Base-by-base conservation (phyloP, 2,797 vertebrate species). In the Myotis pilosus region DNA sequence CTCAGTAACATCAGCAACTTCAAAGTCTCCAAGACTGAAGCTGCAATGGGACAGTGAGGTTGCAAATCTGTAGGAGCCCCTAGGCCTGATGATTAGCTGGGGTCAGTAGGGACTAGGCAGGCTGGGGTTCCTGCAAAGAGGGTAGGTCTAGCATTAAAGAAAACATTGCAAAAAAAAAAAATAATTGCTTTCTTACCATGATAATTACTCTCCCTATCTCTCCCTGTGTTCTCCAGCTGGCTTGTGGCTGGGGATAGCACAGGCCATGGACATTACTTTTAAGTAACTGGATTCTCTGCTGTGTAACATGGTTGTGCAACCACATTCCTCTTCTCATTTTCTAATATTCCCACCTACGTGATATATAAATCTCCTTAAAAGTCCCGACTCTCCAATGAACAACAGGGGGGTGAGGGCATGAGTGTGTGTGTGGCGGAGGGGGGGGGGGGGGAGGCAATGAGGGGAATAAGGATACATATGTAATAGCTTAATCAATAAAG, bases 41-140 rank as follows among this genome's bases (percentile, higher is more conserved):
- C 51, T 20, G 57, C 7, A 0, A 1, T 0, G 10, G 33, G 25
- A 53, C 17, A 0, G 2, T 3, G 12, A 30, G 13, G 28, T n/a
- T 22, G 71, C 53, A 55, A 79, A 51, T 55, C 19, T 41, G 23
- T 30, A 3, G 0, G 30, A n/a, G 20, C 38, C 44, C 16, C 1
- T 12, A 20, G 80, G 33, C 36, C n/a, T 22, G 8, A 8, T 33
- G 33, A 62, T 33, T 11, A 57, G 49, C 23, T n/a, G 16, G 44
- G 36, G 22, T 13, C 16, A 17, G 1, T 11, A 51, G 55, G 53
- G 22, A 41, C 20, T 20, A 92, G 93, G 62, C 6, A 0, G 47
- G 22, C 64, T 75, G 68, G 15, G 20, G 9, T 36, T 81, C n/a
- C 79, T 82, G 57, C 49, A 78, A 66, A 75, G 72, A 19, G 9